phyloP scores from a whole-genome alignment of 2,113 vertebrate species.

The Barnardius zonarius region DNA sequence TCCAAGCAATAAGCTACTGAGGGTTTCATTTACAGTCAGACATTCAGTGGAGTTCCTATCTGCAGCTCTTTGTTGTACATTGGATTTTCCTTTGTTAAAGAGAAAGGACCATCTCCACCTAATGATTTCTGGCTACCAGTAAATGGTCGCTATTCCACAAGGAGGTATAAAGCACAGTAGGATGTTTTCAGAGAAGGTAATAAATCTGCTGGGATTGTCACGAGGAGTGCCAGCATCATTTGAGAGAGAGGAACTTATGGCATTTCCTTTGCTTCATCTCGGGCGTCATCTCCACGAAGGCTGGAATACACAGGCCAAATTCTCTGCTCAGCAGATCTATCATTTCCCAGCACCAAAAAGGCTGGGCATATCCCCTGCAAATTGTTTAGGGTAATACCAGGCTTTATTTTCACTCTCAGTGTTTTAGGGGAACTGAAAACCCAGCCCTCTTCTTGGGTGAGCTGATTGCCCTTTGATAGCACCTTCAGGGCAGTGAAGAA shows the following conservation, averaged over 20 bases:
- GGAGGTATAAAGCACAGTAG: slow-evolving; percentile 15
- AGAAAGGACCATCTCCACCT: slow-evolving; percentile 1
- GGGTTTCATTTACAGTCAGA: slow-evolving; percentile 71
- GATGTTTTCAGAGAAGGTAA: slow-evolving; percentile 48
- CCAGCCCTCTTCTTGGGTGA: neutral
- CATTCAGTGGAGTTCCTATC: slow-evolving; percentile 38
- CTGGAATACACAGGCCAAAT: neutral
- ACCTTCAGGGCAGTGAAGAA: neutral
- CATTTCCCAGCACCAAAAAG: neutral
- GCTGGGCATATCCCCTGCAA: neutral
- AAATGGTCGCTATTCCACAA: slow-evolving; percentile 38
- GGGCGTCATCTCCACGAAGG: neutral
- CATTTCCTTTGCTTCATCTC: neutral
- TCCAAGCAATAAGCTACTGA: slow-evolving; percentile 70
- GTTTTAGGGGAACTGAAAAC: neutral
- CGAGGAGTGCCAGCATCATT: neutral
- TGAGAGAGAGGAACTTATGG: slow-evolving; percentile 13
- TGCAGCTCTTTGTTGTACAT: slow-evolving; percentile 20
- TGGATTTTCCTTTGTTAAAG: slow-evolving; percentile 19
- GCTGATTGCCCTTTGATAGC: neutral
- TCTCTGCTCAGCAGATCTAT: neutral
- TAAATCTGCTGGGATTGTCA: slow-evolving; percentile 37
- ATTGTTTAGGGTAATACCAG: neutral
- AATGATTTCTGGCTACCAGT: slow-evolving; percentile 53
- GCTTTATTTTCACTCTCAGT: neutral